Percentiles rank a stretch among this genome's conserved stretches.
These are phyloP conservation scores for Lepus oiostolus DNA, from an alignment of 2,797 vertebrate genomes.

Conservation along the genomic window DNA sequence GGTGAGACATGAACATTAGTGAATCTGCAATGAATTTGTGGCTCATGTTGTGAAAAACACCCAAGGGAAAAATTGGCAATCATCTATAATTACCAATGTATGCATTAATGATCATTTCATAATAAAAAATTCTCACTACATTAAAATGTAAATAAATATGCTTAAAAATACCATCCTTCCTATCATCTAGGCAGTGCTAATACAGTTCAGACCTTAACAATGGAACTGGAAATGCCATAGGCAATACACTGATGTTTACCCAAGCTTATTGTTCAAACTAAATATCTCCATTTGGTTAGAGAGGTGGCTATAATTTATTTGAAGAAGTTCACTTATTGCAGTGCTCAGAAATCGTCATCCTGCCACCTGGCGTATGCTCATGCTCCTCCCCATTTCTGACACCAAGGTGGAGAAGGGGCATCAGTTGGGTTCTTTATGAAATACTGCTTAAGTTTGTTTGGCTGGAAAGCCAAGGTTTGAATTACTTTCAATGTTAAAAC, in stretches of 20 bases:
- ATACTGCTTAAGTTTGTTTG: not conserved
- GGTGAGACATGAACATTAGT: not conserved
- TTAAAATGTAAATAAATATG: slow-evolving; percentile 76
- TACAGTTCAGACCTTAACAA: slow-evolving; percentile 71
- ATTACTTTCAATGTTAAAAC: not conserved
- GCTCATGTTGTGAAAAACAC: not conserved
- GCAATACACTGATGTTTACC: slow-evolving; percentile 26
- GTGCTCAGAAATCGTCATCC: not conserved
- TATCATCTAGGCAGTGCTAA: slow-evolving; percentile 66
- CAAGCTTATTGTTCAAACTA: slow-evolving; percentile 64
- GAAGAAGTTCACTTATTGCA: not conserved
- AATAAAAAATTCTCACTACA: slow-evolving; percentile 72
- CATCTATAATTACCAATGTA: slow-evolving; percentile 10
- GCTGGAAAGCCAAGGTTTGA: not conserved
- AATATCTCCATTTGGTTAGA: slow-evolving; percentile 65
- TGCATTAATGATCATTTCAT: slow-evolving; percentile 61
- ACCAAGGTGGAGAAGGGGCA: not conserved
- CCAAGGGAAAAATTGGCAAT: slow-evolving; percentile 7
- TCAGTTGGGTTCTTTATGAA: not conserved
- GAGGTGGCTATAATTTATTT: slow-evolving; percentile 40
- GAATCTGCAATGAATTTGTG: not conserved
- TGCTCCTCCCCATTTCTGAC: not conserved
- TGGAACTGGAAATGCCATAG: slow-evolving; percentile 48
- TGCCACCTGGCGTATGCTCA: too few species aligned
- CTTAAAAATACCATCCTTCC: not conserved